Percentiles rank a stretch among this genome's conserved stretches.
phyloP scores from a whole-genome alignment of 1,140 invertebrate species.

The Orchesella cincta region DNA sequence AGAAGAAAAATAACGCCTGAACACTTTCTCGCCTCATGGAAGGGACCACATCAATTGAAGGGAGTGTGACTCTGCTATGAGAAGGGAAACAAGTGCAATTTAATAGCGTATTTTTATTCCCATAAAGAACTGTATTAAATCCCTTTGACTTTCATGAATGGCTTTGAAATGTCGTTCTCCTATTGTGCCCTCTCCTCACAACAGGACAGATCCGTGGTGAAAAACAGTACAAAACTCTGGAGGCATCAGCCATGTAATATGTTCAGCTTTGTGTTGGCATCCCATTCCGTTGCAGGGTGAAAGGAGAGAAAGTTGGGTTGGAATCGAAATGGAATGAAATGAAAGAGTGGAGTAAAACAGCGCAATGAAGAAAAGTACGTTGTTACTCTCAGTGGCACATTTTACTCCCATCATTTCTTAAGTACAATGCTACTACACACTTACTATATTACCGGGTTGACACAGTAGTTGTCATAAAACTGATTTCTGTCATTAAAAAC shows the following conservation, averaged over 20 bases:
- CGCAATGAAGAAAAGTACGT: background rate
- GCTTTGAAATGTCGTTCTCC: background rate
- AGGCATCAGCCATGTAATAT: background rate
- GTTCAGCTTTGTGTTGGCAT: no score
- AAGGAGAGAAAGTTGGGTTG: background rate
- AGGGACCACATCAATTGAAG: background rate
- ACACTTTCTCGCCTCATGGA: background rate
- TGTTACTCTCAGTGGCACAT: background rate
- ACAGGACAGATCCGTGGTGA: no score
- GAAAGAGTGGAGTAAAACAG: background rate
- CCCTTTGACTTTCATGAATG: background rate
- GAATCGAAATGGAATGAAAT: background rate
- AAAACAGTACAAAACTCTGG: background rate
- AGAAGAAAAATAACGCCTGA: background rate
- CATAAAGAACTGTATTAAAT: background rate
- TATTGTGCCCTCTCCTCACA: no score
- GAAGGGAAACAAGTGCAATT: background rate
- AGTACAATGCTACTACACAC: no score
- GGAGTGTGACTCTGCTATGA: no score
- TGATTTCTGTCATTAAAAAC: background rate
- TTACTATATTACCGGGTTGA: background rate
- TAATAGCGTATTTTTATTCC: background rate
- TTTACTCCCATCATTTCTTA: background rate
- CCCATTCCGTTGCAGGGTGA: background rate
- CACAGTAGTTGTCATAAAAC: background rate